Evolutionary conservation across 2,888 invertebrate genomes (phyloP).

Genomic region (Toxonevra muliebris): DNA sequence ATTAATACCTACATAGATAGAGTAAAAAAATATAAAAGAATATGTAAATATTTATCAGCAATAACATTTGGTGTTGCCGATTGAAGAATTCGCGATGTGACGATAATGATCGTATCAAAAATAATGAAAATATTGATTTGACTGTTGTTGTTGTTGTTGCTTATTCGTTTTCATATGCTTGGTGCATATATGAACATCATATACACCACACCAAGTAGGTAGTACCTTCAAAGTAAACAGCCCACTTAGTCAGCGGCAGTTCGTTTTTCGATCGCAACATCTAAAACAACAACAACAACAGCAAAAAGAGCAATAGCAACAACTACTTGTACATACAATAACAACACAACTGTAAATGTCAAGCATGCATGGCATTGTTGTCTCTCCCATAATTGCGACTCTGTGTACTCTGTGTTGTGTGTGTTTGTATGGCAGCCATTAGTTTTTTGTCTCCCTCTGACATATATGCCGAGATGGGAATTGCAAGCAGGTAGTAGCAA

Average conservation of each 20-base stretch:
- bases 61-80: background rate
- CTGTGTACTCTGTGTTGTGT: constrained; percentile 26
- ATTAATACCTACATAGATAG: background rate
- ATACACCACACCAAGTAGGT: constrained; percentile 20
- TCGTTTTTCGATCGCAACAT: background rate
- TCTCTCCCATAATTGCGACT: background rate
- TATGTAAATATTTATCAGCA: background rate
- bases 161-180: no score
- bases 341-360: background rate
- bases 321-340: no score
- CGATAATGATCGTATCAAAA: no score
- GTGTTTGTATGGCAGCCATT: constrained; percentile 50
- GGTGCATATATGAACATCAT: no score
- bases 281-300: background rate
- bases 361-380: constrained; percentile 6
- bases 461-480: constrained; percentile 13
- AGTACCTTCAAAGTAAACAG: constrained; percentile 26
- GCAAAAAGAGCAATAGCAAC: no score
- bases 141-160: no score
- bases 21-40: background rate
- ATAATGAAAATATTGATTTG: no score
- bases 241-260: constrained; percentile 11
- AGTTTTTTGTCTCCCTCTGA: constrained; percentile 51
- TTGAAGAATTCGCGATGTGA: no score
- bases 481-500: background rate